Base-by-base conservation (phyloP, 30 jellyfish, hydroid and myxozoan species). In the Aurelia coerulea region DNA sequence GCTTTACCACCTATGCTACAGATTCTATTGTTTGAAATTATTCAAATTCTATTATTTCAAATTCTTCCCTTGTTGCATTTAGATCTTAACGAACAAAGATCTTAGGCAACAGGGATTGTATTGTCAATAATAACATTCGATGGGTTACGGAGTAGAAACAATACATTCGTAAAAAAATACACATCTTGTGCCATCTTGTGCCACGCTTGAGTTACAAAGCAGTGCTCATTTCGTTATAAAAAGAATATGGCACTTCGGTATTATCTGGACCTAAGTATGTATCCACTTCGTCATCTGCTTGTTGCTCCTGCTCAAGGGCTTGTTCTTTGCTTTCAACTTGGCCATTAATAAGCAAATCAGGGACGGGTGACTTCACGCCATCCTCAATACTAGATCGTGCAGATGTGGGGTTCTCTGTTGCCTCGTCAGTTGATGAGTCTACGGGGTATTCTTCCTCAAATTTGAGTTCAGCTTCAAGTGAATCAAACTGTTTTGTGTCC, bases 341-440 rank as follows among this genome's bases (percentile, higher is more conserved):
- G 31, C 70, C 70, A 60, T 60, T 60, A 4, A 60, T 23, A 17
- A 60, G 35, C 70, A 60, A 60, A 60, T n/a, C 35, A 60, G 35
- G 35, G 11, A 23, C 70, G 1, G 70, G 4, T 17, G 70, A 34
- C 62, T 75, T 49, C 12, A 75, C 23, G 53, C 56, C 37, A 1
- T 58, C 35, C 14, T 53, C 85, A 56, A 15, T 4, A 50, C 6
- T 10, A 39, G 89, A 23, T 6, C 56, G 66, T 37, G 89, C 80
- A 2, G 89, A 79, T 5, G 31, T 67, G 16, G 52, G 16, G 23
- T 60, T 33, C 49, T 70, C 84, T 13, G n/a, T 72, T 0, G 71
- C 59, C 1, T 81, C 86, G 60, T 83, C 92, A 0, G 92, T 83
- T 1, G 85, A 69, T 1, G 92, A 83, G 18, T 83, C 92, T 12